phyloP scores from a whole-genome alignment of 1,140 invertebrate species.

The Heliconius hewitsoni region DNA sequence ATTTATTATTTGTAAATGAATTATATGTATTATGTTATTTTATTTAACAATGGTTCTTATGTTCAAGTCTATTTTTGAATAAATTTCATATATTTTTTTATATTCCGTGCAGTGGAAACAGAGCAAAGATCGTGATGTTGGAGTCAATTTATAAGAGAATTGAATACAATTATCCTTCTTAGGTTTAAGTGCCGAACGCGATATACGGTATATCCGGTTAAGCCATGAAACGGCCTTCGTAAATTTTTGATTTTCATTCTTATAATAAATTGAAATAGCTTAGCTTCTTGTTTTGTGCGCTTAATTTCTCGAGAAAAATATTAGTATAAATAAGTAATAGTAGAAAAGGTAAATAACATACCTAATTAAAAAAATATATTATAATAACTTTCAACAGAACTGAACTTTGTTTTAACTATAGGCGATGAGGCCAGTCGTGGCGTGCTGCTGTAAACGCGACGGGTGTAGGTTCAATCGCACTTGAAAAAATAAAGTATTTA shows the following conservation, averaged over 20 bases:
- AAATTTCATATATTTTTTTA: neutral
- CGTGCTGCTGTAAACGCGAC: too few species aligned
- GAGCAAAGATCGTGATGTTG: slow-evolving; percentile 38
- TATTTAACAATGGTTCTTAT: too few species aligned
- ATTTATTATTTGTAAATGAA: too few species aligned
- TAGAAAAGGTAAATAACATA: too few species aligned
- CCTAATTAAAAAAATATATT: too few species aligned
- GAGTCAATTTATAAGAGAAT: slow-evolving; percentile 71
- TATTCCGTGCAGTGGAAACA: slow-evolving; percentile 46
- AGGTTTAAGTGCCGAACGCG: slow-evolving; percentile 64
- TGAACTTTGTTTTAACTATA: too few species aligned
- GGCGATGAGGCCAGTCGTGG: too few species aligned
- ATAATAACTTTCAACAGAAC: too few species aligned
- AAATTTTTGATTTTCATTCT: neutral
- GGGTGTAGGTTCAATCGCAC: too few species aligned
- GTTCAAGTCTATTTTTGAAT: too few species aligned
- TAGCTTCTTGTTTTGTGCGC: neutral
- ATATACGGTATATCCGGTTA: slow-evolving; percentile 43
- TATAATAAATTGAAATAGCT: neutral
- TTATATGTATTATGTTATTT: too few species aligned
- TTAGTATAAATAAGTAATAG: neutral
- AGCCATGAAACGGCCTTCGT: slow-evolving; percentile 25
- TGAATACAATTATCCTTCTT: slow-evolving; percentile 72
- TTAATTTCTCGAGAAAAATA: neutral
- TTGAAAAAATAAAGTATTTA: too few species aligned